Evolutionary conservation across 2,888 invertebrate genomes (phyloP).

Genomic region (Cristatella mucedo): DNA sequence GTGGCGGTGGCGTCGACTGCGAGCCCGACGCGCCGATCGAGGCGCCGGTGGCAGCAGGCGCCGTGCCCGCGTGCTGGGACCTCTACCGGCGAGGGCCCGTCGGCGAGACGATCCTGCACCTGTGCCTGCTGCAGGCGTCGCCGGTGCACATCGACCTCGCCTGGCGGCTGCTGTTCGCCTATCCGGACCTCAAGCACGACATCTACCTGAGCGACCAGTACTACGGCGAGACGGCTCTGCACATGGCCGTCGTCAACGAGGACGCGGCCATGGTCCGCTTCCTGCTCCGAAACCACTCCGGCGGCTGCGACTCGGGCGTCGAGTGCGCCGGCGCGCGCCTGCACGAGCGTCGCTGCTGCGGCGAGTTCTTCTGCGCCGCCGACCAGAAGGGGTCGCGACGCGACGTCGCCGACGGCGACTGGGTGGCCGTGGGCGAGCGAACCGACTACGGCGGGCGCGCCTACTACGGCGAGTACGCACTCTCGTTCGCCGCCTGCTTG

Average conservation of each 20-base stretch:
- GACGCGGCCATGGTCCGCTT: slow-evolving; percentile 94
- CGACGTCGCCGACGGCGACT: slow-evolving; percentile 77
- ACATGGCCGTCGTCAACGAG: slow-evolving; percentile 94
- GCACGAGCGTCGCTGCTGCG: slow-evolving; percentile 35
- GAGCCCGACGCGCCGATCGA: too few relatives aligned
- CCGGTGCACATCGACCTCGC: slow-evolving; percentile 81
- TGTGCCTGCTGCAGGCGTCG: slow-evolving; percentile 78
- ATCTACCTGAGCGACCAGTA: slow-evolving; percentile 92
- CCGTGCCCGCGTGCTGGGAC: too few relatives aligned
- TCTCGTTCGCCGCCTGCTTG: slow-evolving; percentile 86
- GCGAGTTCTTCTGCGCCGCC: slow-evolving; percentile 88
- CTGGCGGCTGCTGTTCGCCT: slow-evolving; percentile 71
- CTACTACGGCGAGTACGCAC: slow-evolving; percentile 94
- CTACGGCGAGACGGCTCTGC: slow-evolving; percentile 85
- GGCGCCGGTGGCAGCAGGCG: too few relatives aligned
- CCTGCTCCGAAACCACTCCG: slow-evolving; percentile 45
- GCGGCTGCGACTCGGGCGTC: too few relatives aligned
- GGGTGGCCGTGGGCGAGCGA: slow-evolving; percentile 61
- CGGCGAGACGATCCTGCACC: slow-evolving; percentile 81
- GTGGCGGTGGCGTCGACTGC: too few relatives aligned
- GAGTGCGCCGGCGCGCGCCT: too few relatives aligned
- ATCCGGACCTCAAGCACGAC: slow-evolving; percentile 87
- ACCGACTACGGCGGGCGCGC: slow-evolving; percentile 52
- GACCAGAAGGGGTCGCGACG: slow-evolving; percentile 79
- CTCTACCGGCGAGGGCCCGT: slow-evolving; percentile 81